Conservation (phyloP, 2,113 vertebrate species). For the Epinephelus moara region DNA sequence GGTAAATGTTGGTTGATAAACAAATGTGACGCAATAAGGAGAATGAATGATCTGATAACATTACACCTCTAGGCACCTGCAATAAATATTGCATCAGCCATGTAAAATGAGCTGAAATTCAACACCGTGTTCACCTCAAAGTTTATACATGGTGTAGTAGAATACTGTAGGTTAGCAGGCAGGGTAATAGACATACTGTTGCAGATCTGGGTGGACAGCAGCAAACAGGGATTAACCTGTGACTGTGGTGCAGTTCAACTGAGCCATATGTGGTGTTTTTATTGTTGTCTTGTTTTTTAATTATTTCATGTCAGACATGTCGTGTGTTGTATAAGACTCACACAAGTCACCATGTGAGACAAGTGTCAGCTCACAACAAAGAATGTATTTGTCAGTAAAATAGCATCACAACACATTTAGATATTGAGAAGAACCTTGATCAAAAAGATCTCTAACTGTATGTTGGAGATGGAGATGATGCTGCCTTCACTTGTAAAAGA, state of each 20-base stretch:
- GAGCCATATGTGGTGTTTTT: not conserved
- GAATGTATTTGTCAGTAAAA: not conserved
- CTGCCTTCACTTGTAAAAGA: not conserved
- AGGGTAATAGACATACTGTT: not conserved
- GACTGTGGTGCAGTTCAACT: not conserved
- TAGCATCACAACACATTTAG: not conserved
- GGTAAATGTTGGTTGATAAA: not conserved
- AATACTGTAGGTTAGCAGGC: not conserved
- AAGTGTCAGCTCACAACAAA: not conserved
- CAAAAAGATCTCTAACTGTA: not conserved
- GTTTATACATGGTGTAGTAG: not conserved
- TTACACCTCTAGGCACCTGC: not conserved
- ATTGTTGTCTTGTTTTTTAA: not conserved
- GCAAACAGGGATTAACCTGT: not conserved
- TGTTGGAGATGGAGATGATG: not conserved
- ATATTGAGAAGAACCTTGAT: not conserved
- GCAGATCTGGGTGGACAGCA: not conserved
- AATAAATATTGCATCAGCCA: slow-evolving; percentile 49
- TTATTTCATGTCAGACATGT: not conserved
- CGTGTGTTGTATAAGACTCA: not conserved
- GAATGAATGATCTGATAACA: slow-evolving; percentile 1
- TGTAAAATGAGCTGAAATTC: slow-evolving; percentile 20
- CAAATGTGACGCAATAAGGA: not conserved
- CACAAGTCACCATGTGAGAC: not conserved
- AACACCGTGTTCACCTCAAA: slow-evolving; percentile 13